phyloP scores from a whole-genome alignment of 2,113 vertebrate species.

The Coreoperca whiteheadi region DNA sequence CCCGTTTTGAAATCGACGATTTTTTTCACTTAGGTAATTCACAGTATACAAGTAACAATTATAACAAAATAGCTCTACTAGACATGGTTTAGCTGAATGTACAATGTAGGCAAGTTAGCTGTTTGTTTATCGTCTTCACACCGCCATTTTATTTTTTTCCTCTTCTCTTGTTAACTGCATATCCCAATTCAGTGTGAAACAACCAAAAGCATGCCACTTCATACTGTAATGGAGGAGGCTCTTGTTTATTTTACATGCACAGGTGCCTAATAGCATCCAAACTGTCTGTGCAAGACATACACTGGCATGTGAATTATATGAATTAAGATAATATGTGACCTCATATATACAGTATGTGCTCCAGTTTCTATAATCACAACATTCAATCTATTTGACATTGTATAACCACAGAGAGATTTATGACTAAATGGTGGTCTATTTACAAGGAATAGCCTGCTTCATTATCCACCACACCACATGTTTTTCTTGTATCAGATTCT shows the following conservation, averaged over 20 bases:
- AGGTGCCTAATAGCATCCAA: background rate
- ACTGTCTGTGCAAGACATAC: background rate
- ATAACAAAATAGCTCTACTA: background rate
- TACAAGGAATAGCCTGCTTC: background rate
- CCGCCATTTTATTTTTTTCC: constrained; percentile 1
- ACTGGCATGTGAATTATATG: background rate
- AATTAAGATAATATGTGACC: background rate
- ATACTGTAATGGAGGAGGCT: background rate
- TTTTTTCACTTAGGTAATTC: background rate
- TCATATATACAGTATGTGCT: background rate
- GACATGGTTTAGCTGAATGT: background rate
- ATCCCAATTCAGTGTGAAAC: background rate
- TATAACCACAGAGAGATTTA: background rate
- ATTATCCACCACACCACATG: constrained; percentile 2
- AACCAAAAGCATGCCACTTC: background rate
- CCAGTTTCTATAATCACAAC: background rate
- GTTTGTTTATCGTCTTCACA: background rate
- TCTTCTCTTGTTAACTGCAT: background rate
- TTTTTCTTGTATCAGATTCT: background rate
- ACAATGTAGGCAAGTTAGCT: background rate
- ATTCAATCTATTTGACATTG: background rate
- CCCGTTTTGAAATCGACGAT: background rate
- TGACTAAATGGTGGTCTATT: background rate
- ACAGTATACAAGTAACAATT: background rate
- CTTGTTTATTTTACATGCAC: background rate